Evolutionary conservation across 2,797 vertebrate genomes (phyloP).

Genomic region (Sebastes wilsoni): DNA sequence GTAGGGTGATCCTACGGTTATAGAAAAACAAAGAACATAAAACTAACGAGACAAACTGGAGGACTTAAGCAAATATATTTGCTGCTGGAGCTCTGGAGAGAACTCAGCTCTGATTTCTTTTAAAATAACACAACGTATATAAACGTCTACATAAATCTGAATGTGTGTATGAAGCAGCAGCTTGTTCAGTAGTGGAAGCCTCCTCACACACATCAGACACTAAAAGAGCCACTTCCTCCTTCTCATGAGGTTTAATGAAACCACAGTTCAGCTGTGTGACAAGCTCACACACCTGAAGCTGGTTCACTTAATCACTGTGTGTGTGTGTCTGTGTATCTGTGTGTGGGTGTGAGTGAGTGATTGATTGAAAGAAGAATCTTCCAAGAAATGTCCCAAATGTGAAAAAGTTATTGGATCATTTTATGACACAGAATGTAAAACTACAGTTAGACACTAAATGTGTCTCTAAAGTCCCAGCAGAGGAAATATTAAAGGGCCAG

Average conservation of each 20-base stretch:
- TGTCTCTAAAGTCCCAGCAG: too few species aligned
- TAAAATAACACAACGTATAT: not conserved
- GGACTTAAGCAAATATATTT: conserved; percentile 62
- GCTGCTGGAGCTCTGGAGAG: conserved; percentile 44
- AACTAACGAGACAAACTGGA: conserved; percentile 39
- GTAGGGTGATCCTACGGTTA: conserved; percentile 48
- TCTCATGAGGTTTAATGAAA: conserved; percentile 21
- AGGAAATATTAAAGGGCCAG: not conserved
- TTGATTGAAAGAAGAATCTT: too few species aligned
- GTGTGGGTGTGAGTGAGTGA: not conserved
- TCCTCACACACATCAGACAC: not conserved
- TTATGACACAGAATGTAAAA: too few species aligned
- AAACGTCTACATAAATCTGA: not conserved
- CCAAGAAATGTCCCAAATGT: too few species aligned
- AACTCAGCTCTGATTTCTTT: conserved; percentile 21
- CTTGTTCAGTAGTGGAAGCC: not conserved
- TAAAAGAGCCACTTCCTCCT: not conserved
- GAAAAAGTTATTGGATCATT: too few species aligned
- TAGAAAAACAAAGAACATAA: conserved; percentile 26
- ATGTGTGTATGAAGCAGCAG: not conserved
- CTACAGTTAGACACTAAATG: too few species aligned
- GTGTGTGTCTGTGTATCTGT: not conserved
- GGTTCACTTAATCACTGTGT: conserved; percentile 20
- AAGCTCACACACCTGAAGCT: conserved; percentile 54
- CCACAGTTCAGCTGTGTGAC: conserved; percentile 45